Evolutionary conservation across 1,140 invertebrate genomes (phyloP).

Genomic region (Drosophila mauritiana): DNA sequence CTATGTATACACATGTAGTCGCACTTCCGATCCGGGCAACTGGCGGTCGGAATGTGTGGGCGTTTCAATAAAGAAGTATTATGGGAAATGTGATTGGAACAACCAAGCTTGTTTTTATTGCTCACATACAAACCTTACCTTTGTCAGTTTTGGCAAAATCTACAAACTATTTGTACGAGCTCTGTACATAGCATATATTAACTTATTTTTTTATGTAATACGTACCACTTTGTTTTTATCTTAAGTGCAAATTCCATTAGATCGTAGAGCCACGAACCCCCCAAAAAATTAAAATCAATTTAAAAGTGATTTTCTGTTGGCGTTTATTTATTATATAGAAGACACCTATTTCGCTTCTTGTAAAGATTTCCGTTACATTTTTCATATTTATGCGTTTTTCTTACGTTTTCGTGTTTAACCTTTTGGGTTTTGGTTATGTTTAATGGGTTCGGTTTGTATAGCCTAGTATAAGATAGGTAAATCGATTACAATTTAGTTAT

Average conservation of each 20-base stretch:
- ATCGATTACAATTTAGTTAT: slow-evolving; percentile 64
- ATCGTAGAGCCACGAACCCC: too few species aligned
- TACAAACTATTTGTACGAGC: too few species aligned
- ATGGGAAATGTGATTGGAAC: slow-evolving; percentile 22
- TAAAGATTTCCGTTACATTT: slow-evolving; percentile 33
- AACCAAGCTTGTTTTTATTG: not conserved
- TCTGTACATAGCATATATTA: too few species aligned
- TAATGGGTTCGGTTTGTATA: slow-evolving; percentile 44
- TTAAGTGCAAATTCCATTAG: not conserved
- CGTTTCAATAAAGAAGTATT: slow-evolving; percentile 43
- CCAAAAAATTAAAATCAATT: slow-evolving; percentile 3
- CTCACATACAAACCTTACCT: too few species aligned
- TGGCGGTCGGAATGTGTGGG: slow-evolving; percentile 12
- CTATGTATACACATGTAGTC: not conserved
- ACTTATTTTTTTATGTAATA: too few species aligned
- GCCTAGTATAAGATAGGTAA: slow-evolving; percentile 67
- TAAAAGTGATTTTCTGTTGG: slow-evolving; percentile 37
- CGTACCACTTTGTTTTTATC: not conserved
- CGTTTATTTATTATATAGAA: slow-evolving; percentile 51
- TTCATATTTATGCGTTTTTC: slow-evolving; percentile 32
- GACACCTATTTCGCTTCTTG: slow-evolving; percentile 35
- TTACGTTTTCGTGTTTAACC: slow-evolving; percentile 36
- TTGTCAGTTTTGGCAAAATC: too few species aligned
- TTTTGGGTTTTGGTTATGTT: slow-evolving; percentile 23
- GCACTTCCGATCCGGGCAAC: slow-evolving; percentile 4